Percentiles rank a stretch among this genome's conserved stretches.
These are phyloP conservation scores for Andrena cerasifolii DNA, from an alignment of 1,140 invertebrate genomes.

Conservation along the genomic window DNA sequence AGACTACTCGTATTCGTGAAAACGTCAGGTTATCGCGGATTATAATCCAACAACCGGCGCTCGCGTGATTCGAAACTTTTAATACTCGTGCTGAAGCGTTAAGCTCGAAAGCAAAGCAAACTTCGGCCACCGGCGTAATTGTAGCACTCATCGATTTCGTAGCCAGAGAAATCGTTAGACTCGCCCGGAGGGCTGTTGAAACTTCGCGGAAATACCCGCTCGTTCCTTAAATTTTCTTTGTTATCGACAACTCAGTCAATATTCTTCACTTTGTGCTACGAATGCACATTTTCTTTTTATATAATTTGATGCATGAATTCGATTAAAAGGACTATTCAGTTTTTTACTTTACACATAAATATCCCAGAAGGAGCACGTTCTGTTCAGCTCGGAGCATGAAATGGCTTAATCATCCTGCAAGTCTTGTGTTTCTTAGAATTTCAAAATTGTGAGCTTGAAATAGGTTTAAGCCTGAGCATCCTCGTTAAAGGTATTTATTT, in stretches of 20 bases:
- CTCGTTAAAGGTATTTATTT: neutral
- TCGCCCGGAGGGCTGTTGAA: conserved; percentile 17
- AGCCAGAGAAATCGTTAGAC: conserved; percentile 49
- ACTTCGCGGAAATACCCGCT: conserved; percentile 23
- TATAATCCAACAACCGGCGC: conserved; percentile 48
- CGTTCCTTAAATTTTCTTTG: neutral
- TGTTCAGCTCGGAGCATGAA: too few relatives aligned
- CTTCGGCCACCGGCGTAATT: conserved; percentile 57
- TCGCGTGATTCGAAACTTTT: conserved; percentile 64
- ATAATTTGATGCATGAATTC: neutral
- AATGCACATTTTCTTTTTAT: neutral
- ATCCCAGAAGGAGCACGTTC: too few relatives aligned
- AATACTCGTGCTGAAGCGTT: conserved; percentile 60
- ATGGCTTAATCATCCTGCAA: too few relatives aligned
- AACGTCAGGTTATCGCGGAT: conserved; percentile 61
- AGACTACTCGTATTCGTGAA: conserved; percentile 48
- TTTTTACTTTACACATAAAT: neutral
- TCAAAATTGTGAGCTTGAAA: too few relatives aligned
- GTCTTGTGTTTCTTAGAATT: too few relatives aligned
- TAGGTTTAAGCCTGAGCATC: too few relatives aligned
- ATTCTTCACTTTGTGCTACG: neutral
- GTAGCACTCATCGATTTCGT: conserved; percentile 55
- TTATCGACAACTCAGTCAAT: neutral
- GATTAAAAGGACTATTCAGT: too few relatives aligned
- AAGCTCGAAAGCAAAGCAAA: conserved; percentile 64